Conservation (phyloP, 1,140 invertebrate genomes). For the Eriocheir sinensis region DNA sequence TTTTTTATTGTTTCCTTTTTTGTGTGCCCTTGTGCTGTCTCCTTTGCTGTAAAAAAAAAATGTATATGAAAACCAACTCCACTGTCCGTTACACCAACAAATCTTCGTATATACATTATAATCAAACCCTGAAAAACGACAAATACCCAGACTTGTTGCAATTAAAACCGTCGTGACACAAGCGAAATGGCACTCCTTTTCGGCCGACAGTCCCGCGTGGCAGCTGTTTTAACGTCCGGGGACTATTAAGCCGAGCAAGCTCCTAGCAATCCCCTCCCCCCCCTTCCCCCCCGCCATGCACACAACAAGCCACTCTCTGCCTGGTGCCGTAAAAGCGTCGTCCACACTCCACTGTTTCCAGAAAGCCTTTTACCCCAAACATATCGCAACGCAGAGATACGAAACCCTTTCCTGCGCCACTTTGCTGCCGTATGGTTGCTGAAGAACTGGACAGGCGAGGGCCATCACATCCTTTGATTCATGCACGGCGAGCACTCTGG, state of each 20-base stretch:
- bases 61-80: no score
- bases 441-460: neutral
- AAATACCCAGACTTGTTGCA: no score
- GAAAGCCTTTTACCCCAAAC: constrained; percentile 1
- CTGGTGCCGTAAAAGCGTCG: neutral
- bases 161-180: no score
- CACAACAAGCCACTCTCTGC: no score
- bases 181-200: neutral
- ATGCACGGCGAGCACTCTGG: no score
- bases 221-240: neutral
- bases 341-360: neutral
- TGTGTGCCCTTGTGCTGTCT: no score
- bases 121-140: neutral
- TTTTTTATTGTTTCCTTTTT: no score
- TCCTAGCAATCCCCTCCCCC: neutral
- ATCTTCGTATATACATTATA: no score
- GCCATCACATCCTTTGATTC: no score
- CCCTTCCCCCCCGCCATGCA: no score
- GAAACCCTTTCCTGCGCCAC: neutral
- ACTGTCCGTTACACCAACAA: no score
- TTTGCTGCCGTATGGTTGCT: neutral
- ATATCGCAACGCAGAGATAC: neutral
- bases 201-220: neutral
- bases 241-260: neutral
- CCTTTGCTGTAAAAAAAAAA: no score